Evolutionary conservation across 2,888 invertebrate species (phyloP).

Genomic region (Hetaerina titia): DNA sequence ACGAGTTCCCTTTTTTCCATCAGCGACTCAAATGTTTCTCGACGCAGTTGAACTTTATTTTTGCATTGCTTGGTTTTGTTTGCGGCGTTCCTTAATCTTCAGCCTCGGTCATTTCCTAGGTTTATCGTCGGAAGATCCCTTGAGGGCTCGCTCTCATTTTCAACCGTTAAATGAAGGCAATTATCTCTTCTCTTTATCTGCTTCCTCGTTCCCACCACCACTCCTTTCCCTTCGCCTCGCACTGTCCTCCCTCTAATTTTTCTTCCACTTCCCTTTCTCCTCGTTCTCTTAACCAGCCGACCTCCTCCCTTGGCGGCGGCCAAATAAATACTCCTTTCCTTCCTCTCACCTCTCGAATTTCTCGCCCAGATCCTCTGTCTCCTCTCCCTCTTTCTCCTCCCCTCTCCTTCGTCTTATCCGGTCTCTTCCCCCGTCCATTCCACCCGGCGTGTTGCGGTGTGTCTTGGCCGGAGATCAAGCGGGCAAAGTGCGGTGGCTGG

Average conservation of each 20-base stretch:
- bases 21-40: too few species aligned
- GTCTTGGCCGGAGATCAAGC: conserved; percentile 56
- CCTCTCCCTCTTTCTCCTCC: not conserved
- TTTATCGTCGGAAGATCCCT: not conserved
- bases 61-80: not conserved
- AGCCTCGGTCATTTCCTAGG: not conserved
- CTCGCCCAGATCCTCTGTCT: not conserved
- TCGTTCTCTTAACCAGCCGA: not conserved
- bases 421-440: not conserved
- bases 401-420: not conserved
- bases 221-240: not conserved
- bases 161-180: conserved; percentile 27
- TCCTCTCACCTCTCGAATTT: not conserved
- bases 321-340: conserved; percentile 45
- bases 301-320: not conserved
- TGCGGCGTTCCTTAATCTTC: not conserved
- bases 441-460: conserved; percentile 55
- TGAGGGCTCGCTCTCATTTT: not conserved
- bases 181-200: not conserved
- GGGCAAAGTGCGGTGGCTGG: not conserved
- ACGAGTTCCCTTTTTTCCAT: too few species aligned
- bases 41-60: too few species aligned
- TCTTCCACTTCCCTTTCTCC: too few species aligned
- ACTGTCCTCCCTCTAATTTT: not conserved
- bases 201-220: not conserved